Base-by-base conservation (phyloP, 1,140 invertebrate species). In the Nephotettix cincticeps region DNA sequence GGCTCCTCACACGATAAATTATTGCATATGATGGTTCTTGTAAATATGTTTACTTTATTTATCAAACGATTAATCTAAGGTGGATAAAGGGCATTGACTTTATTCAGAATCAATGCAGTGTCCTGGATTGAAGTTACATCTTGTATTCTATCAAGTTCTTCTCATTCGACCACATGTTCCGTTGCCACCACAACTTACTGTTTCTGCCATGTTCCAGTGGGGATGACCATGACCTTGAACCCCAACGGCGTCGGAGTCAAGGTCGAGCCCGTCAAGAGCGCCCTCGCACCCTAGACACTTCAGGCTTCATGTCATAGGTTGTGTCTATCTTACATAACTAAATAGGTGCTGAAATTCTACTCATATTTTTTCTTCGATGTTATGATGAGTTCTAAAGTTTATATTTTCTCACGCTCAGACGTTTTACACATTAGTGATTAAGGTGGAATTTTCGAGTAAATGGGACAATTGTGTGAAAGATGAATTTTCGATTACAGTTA, bases 221-320 rank as follows among this genome's bases (percentile, higher is more conserved):
- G 75, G n/a, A 76, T 78, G 45, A 74, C 77, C 40, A 78, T 78
- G 77, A 78, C 77, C 13, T 72, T 78, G 56, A 78, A 78, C 68
- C 77, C 77, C 25, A 78, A 78, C 36, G 77, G 77, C 2, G 77
- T 78, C 3, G 77, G 77, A 29, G 77, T 78, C 1, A 78, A 78
- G 71, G 76, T 75, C 2, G 77, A 78, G 69, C 74, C 77, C 0
- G 70, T 78, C 1, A 76, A 75, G 19, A 25, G 71, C 19, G 51
- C 66, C 27, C 29, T 54, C 29, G 69, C 2, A 17, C 40, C 21
- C 28, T 27, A 2, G 30, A 58, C 23, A 27, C 47, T 51, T 51
- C 47, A 51, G 47, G 47, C 21, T 23, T 19, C 3, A 51, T 51
- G 17, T 51, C 47, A 51, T 19, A 23, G 17, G 47, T 51, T n/a